Conservation (phyloP, 2,888 invertebrate genomes). For the Criorhina ranunculi region DNA sequence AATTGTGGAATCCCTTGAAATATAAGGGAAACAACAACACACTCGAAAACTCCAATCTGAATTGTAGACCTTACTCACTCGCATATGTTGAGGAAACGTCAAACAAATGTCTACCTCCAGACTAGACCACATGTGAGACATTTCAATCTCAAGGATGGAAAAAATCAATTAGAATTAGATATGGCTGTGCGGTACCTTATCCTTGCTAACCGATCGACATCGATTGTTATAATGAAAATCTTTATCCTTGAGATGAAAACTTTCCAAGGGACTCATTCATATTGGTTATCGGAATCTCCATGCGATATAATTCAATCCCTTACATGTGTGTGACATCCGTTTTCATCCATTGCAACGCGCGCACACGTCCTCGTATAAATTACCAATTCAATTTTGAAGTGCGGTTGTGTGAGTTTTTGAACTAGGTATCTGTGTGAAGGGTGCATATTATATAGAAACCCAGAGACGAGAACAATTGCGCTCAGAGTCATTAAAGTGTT, state of each 20-base stretch:
- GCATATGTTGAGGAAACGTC: slow-evolving; percentile 73
- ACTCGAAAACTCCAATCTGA: slow-evolving; percentile 1
- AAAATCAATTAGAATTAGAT: slow-evolving; percentile 72
- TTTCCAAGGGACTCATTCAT: slow-evolving; percentile 34
- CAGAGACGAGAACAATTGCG: slow-evolving; percentile 56
- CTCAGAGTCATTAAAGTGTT: slow-evolving; percentile 63
- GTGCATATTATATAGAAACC: slow-evolving; percentile 1
- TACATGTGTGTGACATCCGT: slow-evolving; percentile 76
- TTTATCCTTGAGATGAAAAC: slow-evolving; percentile 53
- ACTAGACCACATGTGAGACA: slow-evolving; percentile 68
- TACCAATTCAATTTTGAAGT: slow-evolving; percentile 61
- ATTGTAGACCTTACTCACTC: slow-evolving; percentile 52
- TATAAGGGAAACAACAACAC: neutral
- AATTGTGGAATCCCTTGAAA: slow-evolving; percentile 33
- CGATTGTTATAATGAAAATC: slow-evolving; percentile 40
- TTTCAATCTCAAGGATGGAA: slow-evolving; percentile 54
- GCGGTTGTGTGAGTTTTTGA: slow-evolving; percentile 21
- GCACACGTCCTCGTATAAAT: slow-evolving; percentile 47
- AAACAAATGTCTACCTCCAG: slow-evolving; percentile 61
- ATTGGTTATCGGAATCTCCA: slow-evolving; percentile 45
- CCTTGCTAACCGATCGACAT: slow-evolving; percentile 8
- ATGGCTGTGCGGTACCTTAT: slow-evolving; percentile 48
- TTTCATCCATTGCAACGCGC: slow-evolving; percentile 16
- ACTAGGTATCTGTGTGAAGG: slow-evolving; percentile 8
- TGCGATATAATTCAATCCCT: slow-evolving; percentile 68